These are phyloP conservation scores for Gortyna flavago DNA, from an alignment of 2,888 invertebrate genomes.

Conservation along the genomic window DNA sequence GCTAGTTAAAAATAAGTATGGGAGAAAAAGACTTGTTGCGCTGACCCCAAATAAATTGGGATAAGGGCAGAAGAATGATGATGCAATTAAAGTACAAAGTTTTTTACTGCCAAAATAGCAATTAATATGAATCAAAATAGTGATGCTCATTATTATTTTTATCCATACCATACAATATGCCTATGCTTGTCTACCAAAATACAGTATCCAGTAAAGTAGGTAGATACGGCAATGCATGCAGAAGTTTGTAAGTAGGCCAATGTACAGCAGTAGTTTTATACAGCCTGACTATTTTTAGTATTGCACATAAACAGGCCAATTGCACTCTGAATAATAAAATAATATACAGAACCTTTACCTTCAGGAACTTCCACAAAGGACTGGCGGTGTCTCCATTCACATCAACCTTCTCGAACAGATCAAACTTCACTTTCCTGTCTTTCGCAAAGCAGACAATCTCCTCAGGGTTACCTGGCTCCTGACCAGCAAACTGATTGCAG, in stretches of 20 bases:
- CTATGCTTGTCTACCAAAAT: neutral
- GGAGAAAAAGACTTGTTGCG: no score
- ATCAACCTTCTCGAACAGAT: slow-evolving; percentile 92
- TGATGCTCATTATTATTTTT: neutral
- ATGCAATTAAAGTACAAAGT: neutral
- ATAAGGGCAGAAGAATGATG: neutral
- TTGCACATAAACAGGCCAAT: neutral
- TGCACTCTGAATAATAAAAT: slow-evolving; percentile 18
- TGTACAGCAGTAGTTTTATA: neutral
- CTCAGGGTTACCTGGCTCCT: slow-evolving; percentile 92
- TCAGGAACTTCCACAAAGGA: slow-evolving; percentile 92
- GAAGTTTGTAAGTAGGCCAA: neutral
- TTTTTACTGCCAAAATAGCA: neutral
- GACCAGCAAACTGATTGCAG: slow-evolving; percentile 95
- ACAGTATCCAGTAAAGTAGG: neutral
- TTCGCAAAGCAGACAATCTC: slow-evolving; percentile 91
- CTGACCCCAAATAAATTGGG: no score
- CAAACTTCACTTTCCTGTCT: slow-evolving; percentile 92
- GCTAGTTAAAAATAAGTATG: neutral
- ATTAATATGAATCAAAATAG: neutral
- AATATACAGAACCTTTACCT: slow-evolving; percentile 77
- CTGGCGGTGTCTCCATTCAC: slow-evolving; percentile 92
- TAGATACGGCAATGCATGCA: neutral
- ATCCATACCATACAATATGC: neutral
- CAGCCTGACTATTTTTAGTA: neutral